These are phyloP conservation scores for Sphaerolaimus hirsutus DNA, from an alignment of 2,888 invertebrate genomes.

Conservation along the genomic window DNA sequence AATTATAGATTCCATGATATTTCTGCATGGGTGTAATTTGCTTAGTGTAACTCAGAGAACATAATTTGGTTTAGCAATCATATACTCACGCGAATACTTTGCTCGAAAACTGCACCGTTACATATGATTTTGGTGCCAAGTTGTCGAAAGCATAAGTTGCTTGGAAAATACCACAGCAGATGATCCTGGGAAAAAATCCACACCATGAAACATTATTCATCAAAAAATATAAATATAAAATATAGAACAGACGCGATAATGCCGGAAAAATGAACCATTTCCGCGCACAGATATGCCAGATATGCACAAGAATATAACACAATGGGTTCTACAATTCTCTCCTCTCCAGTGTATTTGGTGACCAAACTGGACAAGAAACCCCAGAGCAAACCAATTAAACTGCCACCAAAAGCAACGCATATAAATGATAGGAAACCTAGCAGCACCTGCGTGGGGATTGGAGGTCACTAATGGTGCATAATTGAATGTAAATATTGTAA, in stretches of 20 bases:
- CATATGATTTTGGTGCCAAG: conserved; percentile 33
- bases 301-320: conserved; percentile 34
- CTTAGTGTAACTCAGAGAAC: background rate
- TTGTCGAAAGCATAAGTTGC: conserved; percentile 36
- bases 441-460: no score
- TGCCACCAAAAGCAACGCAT: conserved; percentile 32
- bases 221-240: background rate
- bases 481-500: no score
- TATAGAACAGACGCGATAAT: conserved; percentile 30
- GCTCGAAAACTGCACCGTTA: conserved; percentile 34
- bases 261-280: conserved; percentile 36
- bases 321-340: conserved; percentile 33
- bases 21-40: conserved; percentile 23
- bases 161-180: conserved; percentile 35
- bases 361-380: conserved; percentile 31
- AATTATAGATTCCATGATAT: conserved; percentile 34
- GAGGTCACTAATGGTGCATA: no score
- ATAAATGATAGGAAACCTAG: conserved; percentile 33
- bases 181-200: conserved; percentile 26
- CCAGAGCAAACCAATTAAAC: conserved; percentile 30
- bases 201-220: background rate
- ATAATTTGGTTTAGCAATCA: background rate
- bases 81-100: conserved; percentile 27
- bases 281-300: conserved; percentile 33
- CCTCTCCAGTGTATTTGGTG: conserved; percentile 25